Evolutionary conservation across 2,113 vertebrate species (phyloP).

Genomic region (Lipophrys pholis): DNA sequence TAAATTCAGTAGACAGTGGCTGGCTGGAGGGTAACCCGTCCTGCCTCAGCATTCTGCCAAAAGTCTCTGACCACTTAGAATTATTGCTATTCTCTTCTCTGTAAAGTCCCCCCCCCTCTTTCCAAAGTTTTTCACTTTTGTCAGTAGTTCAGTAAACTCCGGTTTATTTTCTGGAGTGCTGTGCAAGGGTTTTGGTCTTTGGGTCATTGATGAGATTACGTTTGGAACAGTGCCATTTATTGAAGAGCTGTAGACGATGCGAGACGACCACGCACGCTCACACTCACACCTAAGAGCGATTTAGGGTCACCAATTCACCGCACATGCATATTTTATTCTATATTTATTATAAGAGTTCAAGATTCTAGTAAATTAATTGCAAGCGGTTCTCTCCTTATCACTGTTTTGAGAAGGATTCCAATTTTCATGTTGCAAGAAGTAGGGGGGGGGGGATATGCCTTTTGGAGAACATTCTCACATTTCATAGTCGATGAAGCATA

Average conservation of each 20-base stretch:
- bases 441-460: too few species aligned
- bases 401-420: too few species aligned
- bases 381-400: too few species aligned
- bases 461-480: neutral
- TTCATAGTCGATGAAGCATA: neutral
- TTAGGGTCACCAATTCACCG: too few species aligned
- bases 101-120: slow-evolving; percentile 14
- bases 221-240: slow-evolving; percentile 39
- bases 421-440: too few species aligned
- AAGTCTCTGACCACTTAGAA: slow-evolving; percentile 28
- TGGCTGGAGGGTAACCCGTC: slow-evolving; percentile 31
- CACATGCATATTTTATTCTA: too few species aligned
- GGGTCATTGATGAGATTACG: slow-evolving; percentile 43
- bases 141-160: slow-evolving; percentile 41
- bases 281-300: too few species aligned
- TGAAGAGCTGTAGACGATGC: neutral
- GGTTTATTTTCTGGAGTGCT: slow-evolving; percentile 52
- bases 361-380: too few species aligned
- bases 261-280: neutral
- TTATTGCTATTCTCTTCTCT: slow-evolving; percentile 30
- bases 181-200: slow-evolving; percentile 31
- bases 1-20: slow-evolving; percentile 19
- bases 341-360: too few species aligned
- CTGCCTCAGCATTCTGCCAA: slow-evolving; percentile 29
- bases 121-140: slow-evolving; percentile 13